These are phyloP conservation scores for Drosophila novamexicana DNA, from an alignment of 1,140 invertebrate species.

Conservation along the genomic window DNA sequence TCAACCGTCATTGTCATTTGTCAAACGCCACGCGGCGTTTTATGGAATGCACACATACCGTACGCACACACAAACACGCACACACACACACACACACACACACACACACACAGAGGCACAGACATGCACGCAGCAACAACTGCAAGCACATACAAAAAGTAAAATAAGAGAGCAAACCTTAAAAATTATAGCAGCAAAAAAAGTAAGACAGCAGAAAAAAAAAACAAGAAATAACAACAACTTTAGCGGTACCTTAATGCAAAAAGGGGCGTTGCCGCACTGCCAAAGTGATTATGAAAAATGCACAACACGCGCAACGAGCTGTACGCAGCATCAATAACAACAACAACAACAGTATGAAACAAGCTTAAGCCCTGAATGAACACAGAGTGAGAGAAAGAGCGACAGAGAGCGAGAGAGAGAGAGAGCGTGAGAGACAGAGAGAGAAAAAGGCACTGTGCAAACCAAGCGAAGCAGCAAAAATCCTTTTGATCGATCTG, in stretches of 20 bases:
- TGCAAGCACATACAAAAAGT: constrained; percentile 7
- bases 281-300: constrained; percentile 55
- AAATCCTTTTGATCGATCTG: constrained; percentile 21
- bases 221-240: constrained; percentile 15
- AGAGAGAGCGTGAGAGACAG: not conserved
- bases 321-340: constrained; percentile 34
- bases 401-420: not conserved
- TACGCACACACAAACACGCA: constrained; percentile 17
- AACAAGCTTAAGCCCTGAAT: not conserved
- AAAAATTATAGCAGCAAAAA: constrained; percentile 27
- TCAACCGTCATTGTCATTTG: constrained; percentile 58
- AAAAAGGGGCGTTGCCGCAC: constrained; percentile 40
- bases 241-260: constrained; percentile 44
- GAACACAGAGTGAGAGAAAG: too few species aligned
- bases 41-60: constrained; percentile 40
- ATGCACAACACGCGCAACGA: constrained; percentile 51
- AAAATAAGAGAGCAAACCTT: constrained; percentile 38
- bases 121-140: constrained; percentile 11
- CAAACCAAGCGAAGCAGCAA: constrained; percentile 12
- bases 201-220: not conserved
- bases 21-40: constrained; percentile 53
- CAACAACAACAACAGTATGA: constrained; percentile 16
- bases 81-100: not conserved
- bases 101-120: not conserved
- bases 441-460: constrained; percentile 14